Evolutionary conservation across 1,140 invertebrate species (phyloP).

Genomic region (Megalonaias nervosa): DNA sequence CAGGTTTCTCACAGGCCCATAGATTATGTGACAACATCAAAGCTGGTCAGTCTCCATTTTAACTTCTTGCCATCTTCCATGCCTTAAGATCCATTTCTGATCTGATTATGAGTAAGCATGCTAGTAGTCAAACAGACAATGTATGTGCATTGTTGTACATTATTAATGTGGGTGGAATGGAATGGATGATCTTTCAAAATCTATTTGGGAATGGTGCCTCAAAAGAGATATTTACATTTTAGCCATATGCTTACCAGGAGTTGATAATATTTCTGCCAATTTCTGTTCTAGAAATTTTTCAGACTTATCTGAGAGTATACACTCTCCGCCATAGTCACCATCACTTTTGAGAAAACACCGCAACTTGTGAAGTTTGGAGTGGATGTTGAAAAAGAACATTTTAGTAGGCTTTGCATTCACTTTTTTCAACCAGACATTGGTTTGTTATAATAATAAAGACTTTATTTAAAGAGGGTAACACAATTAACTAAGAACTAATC

Average conservation of each 20-base stretch:
- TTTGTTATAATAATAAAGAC: too few species aligned
- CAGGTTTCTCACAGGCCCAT: too few species aligned
- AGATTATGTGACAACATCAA: too few species aligned
- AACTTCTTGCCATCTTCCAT: too few species aligned
- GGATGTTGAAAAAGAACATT: slow-evolving; percentile 13
- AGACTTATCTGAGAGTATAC: slow-evolving; percentile 2
- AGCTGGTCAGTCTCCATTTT: too few species aligned
- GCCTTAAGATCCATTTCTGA: too few species aligned
- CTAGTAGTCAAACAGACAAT: slow-evolving; percentile 24
- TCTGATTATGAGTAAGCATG: slow-evolving; percentile 1
- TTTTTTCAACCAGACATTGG: slow-evolving; percentile 6
- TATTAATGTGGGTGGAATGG: slow-evolving; percentile 28
- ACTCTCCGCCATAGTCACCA: too few species aligned
- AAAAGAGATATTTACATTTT: slow-evolving; percentile 25
- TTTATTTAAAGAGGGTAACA: too few species aligned
- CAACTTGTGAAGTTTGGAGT: background rate
- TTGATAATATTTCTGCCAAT: slow-evolving; percentile 24
- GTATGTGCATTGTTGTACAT: slow-evolving; percentile 23
- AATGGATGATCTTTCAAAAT: slow-evolving; percentile 9
- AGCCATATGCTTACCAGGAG: slow-evolving; percentile 18
- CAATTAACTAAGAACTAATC: too few species aligned
- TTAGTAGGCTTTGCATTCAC: background rate
- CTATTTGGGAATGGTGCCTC: slow-evolving; percentile 32
- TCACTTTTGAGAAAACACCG: too few species aligned
- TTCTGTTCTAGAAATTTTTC: slow-evolving; percentile 19